Evolutionary conservation across 2,888 invertebrate genomes (phyloP), one percentile per base, ranked within the genome.

Genomic region (Hypena proboscidalis): DNA sequence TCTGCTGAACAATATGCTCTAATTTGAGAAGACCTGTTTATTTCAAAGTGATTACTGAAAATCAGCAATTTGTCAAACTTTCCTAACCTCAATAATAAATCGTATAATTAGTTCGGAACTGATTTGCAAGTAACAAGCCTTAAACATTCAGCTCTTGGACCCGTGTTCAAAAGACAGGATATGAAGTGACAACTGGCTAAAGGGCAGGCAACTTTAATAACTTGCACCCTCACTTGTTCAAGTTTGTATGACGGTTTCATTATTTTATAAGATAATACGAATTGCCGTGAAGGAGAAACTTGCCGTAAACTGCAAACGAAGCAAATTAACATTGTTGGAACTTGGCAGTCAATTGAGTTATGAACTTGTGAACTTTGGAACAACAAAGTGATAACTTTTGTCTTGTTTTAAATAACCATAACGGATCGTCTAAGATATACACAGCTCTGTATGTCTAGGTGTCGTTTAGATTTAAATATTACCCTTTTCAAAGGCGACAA

Each of bases 141-240:
- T 32, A 11, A 56, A 53, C 35, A 47, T 43, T 44, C 48, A 49
- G 38, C 42, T 22, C 13, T 9, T 52, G 51, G 50, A 57, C 46
- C 29, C 38, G 26, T 49, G 46, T 53, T 58, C 45, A 38, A 51
- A 55, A 67, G 69, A 58, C 74, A 70, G 70, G 74, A 75, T 75
- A 69, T 70, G 71, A 77, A 72, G 76, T 72, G 79, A 75, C 77
- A 77, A 78, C 73, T 67, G 68, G 54, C 67, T 55, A 54, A 58
- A 77, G 75, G 79, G 73, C 66, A 62, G 58, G 65, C 63, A 77
- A 82, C 67, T 80, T 81, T 76, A 83, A 83, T 80, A 80, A 75
- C 67, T 58, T 70, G 58, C 64, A 67, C 71, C 69, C 70, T 54
- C 34, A 54, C 61, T 57, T 51, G 58, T 55, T 36, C 43, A 55